Evolutionary conservation across 1,140 invertebrate genomes (phyloP), one percentile per base, ranked within the genome.

Genomic region (Drosophila simulans): DNA sequence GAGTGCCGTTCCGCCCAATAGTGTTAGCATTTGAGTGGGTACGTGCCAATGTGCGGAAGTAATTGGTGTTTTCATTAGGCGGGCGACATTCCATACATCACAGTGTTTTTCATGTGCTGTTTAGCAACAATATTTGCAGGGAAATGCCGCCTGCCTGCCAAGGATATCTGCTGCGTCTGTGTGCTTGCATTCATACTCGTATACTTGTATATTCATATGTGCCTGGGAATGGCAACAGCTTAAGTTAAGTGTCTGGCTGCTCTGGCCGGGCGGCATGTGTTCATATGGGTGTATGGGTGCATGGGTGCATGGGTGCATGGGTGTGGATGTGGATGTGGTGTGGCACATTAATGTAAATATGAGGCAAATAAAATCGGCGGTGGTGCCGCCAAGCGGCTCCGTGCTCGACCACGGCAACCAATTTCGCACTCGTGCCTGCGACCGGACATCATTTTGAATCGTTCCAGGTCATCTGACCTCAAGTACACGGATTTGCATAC

Each of bases 31-130:
- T 76, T 77, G 40, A 57, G 31, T 34, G 49, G 42, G 43, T 60
- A 77, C 73, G 80, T 82, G 79, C 66, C 80, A 81, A 73, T 82
- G 68, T 77, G 73, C 75, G 78, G 68, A 77, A 77, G 80, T 77
- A 82, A 82, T 82, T 82, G 77, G 78, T 77, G 66, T 77, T 82
- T 80, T 82, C 80, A 80, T 80, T 82, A 80, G 69, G 76, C 73
- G 64, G 58, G 58, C 43, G 55, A 52, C 58, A 71, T 77, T 77
- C 76, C 42, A 56, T 70, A 75, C 43, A 60, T 75, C 60, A 42
- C 48, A 35, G 20, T 62, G 59, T 25, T 63, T 53, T 39, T 51
- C 48, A n/a, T 17, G 46, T 40, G 54, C 42, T 72, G 51, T 55
- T 68, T 43, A 35, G 60, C 42, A 31, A 45, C 63, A 70, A 69